Conservation (phyloP, 2,113 vertebrate species). For the Hystrix brachyura region DNA sequence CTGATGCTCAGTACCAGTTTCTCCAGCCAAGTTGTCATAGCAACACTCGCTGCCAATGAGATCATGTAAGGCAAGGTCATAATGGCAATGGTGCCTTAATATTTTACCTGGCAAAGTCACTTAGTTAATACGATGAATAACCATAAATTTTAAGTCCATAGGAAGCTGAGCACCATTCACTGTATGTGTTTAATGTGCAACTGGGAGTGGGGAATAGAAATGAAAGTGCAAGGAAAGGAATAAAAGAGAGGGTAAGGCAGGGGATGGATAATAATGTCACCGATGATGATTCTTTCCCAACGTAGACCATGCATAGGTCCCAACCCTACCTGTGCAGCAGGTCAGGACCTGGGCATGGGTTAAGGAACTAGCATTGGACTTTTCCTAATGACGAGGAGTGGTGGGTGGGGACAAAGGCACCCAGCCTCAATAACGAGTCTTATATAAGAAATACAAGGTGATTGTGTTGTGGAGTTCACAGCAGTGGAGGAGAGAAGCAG, state of each 20-base stretch:
- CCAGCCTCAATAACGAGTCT: background rate
- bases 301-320: background rate
- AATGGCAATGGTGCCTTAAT: slow-evolving; percentile 74
- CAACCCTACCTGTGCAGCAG: background rate
- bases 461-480: background rate
- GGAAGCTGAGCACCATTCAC: slow-evolving; percentile 1
- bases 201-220: background rate
- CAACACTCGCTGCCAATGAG: slow-evolving; percentile 82
- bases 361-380: background rate
- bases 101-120: slow-evolving; percentile 78
- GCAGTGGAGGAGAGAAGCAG: background rate
- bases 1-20: slow-evolving; percentile 59
- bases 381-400: background rate
- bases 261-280: background rate
- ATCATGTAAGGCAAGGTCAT: slow-evolving; percentile 77
- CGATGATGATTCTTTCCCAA: background rate
- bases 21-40: slow-evolving; percentile 80
- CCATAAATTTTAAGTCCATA: slow-evolving; percentile 54
- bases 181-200: background rate
- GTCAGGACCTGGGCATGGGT: background rate
- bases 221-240: background rate
- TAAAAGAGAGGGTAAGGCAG: background rate
- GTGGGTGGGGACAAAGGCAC: background rate
- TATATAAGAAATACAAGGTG: background rate
- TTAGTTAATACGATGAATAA: slow-evolving; percentile 74